Conservation (phyloP, 2,797 vertebrate species). For the Meda fulgida region DNA sequence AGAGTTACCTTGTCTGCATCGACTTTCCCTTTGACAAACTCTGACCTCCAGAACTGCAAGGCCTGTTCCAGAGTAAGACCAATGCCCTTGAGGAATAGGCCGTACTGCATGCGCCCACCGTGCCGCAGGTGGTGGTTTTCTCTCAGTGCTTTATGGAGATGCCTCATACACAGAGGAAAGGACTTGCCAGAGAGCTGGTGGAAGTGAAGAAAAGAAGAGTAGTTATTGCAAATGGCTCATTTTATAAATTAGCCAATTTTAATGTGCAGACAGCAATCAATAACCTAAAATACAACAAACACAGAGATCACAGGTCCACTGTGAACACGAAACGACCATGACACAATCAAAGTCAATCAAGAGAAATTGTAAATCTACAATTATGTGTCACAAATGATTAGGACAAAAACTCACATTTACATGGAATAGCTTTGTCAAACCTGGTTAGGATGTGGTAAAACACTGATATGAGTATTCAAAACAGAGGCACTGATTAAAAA, state of each 20-base stretch:
- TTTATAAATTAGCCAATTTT: neutral
- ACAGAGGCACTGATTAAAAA: neutral
- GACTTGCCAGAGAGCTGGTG: conserved; percentile 88
- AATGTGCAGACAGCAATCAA: neutral
- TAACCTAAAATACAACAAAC: neutral
- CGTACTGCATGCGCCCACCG: conserved; percentile 96
- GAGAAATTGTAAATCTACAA: neutral
- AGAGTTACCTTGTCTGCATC: conserved; percentile 92
- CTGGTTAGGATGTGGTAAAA: neutral
- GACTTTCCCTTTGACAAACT: conserved; percentile 93
- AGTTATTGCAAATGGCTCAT: neutral
- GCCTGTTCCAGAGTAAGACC: conserved; percentile 95
- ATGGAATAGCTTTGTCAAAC: neutral
- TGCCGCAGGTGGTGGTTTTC: conserved; percentile 96
- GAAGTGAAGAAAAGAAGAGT: conserved; percentile 27
- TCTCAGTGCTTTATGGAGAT: conserved; percentile 88
- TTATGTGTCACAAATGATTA: neutral
- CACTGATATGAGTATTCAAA: neutral
- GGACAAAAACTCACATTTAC: neutral
- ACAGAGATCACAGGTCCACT: neutral
- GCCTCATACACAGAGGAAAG: conserved; percentile 94
- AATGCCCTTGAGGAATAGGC: conserved; percentile 95
- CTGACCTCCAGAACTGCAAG: conserved; percentile 94
- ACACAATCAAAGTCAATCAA: conserved; percentile 9
- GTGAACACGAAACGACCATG: neutral